Conservation (phyloP, 1,140 invertebrate species). For the Lepidurus arcticus region DNA sequence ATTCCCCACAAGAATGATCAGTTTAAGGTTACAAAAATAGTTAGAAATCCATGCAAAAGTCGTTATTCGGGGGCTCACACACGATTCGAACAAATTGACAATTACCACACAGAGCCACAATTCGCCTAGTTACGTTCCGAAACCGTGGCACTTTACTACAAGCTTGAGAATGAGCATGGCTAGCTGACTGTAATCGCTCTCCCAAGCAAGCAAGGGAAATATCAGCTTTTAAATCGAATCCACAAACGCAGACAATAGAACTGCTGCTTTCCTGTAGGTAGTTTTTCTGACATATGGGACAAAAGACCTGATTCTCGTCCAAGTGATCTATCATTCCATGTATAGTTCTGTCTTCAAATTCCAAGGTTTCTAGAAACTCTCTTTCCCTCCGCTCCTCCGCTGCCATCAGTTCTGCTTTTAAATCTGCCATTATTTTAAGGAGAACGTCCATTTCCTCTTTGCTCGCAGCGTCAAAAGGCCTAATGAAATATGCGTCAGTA, state of each 20-base stretch:
- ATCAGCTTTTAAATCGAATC: background rate
- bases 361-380: background rate
- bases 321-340: background rate
- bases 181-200: background rate
- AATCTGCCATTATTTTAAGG: background rate
- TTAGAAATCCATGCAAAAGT: background rate
- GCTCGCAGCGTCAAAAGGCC: background rate
- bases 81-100: background rate
- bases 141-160: background rate
- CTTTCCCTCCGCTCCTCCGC: background rate
- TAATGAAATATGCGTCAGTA: background rate
- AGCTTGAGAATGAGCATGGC: background rate
- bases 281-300: background rate
- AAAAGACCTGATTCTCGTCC: slow-evolving; percentile 16
- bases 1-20: no score
- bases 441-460: background rate
- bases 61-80: background rate
- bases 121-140: background rate
- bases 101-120: background rate
- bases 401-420: background rate
- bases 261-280: background rate
- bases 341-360: background rate
- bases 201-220: background rate
- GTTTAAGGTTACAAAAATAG: background rate
- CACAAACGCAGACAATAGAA: background rate